Conservation (phyloP, 1,140 invertebrate genomes). For the Oncopodura yosiiana region DNA sequence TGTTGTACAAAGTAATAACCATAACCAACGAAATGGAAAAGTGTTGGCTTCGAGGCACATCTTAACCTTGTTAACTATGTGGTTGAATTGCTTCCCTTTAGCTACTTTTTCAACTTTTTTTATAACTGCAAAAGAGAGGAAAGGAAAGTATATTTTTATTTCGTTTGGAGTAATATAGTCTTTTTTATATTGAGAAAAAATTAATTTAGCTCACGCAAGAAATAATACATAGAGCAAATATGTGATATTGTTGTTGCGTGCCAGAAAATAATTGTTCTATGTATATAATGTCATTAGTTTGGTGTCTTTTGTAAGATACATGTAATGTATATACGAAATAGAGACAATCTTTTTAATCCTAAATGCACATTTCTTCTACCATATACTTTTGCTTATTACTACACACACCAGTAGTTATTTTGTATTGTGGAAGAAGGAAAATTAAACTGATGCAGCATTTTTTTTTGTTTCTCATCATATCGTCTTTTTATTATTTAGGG, state of each 20-base stretch:
- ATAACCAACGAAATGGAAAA: constrained; percentile 16
- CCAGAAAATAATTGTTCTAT: no score
- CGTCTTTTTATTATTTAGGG: constrained; percentile 3
- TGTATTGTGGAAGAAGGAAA: no score
- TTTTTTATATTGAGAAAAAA: background rate
- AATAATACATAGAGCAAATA: background rate
- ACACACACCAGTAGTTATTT: background rate
- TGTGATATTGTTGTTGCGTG: constrained; percentile 4
- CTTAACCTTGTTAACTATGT: constrained; percentile 7
- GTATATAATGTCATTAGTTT: no score
- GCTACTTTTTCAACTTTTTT: background rate
- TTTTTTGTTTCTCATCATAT: no score
- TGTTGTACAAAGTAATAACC: constrained; percentile 6
- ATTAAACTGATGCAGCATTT: no score
- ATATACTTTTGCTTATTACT: background rate
- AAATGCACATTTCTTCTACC: background rate
- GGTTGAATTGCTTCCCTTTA: background rate
- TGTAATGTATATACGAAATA: constrained; percentile 6
- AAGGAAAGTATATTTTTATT: no score
- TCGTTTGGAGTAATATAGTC: no score
- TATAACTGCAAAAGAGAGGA: constrained; percentile 2
- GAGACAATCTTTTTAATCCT: background rate
- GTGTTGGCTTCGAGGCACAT: constrained; percentile 1
- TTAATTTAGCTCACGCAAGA: background rate
- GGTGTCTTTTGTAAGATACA: background rate